Evolutionary conservation across 2,888 invertebrate species (phyloP), one percentile per base, ranked within the genome.

Genomic region (Lepidocyrtinus sp.): DNA sequence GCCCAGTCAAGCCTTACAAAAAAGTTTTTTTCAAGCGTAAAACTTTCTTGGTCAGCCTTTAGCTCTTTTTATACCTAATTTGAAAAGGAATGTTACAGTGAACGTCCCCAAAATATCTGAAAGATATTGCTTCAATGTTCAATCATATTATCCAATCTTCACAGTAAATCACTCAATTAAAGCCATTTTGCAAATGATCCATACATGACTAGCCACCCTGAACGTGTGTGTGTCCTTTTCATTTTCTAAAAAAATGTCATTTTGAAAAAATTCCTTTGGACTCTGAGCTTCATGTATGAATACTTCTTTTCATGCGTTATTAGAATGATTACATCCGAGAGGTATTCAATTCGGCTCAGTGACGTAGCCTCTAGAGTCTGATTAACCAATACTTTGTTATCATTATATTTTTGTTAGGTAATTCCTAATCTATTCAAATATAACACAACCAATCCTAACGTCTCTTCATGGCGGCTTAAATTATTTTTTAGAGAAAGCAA

Each of bases 161-260:
- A 68, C 68, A 68, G 62, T 36, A 69, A 75, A 69, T 75, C 75
- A 75, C 75, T 75, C 75, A 75, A 75, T 75, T 75, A 69, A 27
- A 68, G 26, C 63, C 75, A 69, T 75, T 75, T 75, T 75, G 67
- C 75, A 69, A 75, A 75, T 75, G 75, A 75, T 75, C 75, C 69
- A 75, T 69, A 75, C 75, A 69, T 75, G 75, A 61, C 75, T 75
- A 45, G 75, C 69, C 69, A 75, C 75, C 75, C 75, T 59, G 68
- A 63, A 68, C 68, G 64, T 55, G 12, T 36, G 55, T 55, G 55
- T 55, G 55, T 67, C 65, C 65, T 50, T 59, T 36, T 19, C 24
- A 19, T 27, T 25, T 63, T 72, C 46, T 63, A 24, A 12, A 22
- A 62, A 62, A 62, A 24, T 25, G n/a, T n/a, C n/a, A n/a, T n/a